phyloP scores from a whole-genome alignment of 2,797 vertebrate genomes.

The Taeniopygia guttata region DNA sequence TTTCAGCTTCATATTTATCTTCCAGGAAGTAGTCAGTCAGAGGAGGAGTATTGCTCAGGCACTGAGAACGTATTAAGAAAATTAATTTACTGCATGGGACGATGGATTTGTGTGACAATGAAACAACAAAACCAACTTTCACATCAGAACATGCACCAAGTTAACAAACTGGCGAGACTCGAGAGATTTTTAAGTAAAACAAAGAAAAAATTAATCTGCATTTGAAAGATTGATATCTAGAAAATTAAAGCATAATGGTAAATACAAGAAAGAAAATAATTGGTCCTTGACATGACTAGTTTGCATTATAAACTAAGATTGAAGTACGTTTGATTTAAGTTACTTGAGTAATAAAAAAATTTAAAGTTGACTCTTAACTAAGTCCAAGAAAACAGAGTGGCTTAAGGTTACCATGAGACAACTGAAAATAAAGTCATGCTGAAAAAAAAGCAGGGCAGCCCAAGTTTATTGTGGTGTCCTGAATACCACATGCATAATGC shows the following conservation, averaged over 20 bases:
- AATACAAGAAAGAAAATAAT: not conserved
- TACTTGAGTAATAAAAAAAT: not conserved
- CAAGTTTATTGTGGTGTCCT: not conserved
- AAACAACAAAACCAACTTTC: not conserved
- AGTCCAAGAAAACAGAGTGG: not conserved
- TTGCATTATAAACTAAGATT: not conserved
- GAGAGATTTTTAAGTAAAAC: not conserved
- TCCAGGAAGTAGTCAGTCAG: conserved; percentile 95
- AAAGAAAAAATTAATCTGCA: not conserved
- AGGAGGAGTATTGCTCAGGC: conserved; percentile 91
- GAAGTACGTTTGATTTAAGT: not conserved
- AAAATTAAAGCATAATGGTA: not conserved
- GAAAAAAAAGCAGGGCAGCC: not conserved
- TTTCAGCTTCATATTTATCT: conserved; percentile 92
- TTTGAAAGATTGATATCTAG: not conserved
- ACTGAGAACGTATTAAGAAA: conserved; percentile 73
- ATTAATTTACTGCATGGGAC: not conserved
- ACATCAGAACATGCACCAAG: not conserved
- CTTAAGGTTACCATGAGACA: not conserved
- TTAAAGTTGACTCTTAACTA: not conserved
- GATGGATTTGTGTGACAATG: not conserved
- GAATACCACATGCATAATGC: not conserved
- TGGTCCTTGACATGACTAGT: not conserved
- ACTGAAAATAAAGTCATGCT: not conserved
- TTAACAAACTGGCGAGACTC: not conserved